A percentile compares a stretch with the other conserved stretches of the same genome.
These are phyloP conservation scores for Cyanoliseus patagonus DNA, from an alignment of 2,113 vertebrate genomes.

Conservation along the genomic window DNA sequence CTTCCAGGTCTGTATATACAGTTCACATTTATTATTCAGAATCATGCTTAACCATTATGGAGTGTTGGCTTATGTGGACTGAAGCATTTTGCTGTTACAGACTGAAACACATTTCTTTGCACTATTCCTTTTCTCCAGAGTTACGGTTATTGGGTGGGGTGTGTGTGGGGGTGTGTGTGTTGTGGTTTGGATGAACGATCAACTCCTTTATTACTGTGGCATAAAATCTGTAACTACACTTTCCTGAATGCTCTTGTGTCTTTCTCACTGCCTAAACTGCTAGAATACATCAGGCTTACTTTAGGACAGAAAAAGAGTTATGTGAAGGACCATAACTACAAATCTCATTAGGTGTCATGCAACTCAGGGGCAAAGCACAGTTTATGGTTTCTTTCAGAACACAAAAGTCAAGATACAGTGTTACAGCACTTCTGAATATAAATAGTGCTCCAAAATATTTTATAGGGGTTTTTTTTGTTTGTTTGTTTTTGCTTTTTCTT, in stretches of 20 bases:
- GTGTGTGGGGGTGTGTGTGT: not conserved
- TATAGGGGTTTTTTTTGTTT: fast-evolving
- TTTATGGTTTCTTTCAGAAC: not conserved
- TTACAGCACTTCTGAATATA: not conserved
- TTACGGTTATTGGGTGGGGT: not conserved
- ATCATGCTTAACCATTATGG: not conserved
- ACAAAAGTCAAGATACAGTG: not conserved
- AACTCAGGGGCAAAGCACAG: not conserved
- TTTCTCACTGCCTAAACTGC: not conserved
- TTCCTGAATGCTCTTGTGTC: not conserved
- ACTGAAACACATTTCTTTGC: not conserved
- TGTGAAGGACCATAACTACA: not conserved
- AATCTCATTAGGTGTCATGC: not conserved
- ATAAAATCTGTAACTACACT: not conserved
- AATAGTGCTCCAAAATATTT: not conserved
- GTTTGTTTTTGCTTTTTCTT: not conserved
- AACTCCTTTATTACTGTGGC: not conserved
- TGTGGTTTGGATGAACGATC: not conserved
- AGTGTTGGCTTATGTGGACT: not conserved
- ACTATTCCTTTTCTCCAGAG: not conserved
- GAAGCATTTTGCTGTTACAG: not conserved
- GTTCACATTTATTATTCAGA: not conserved
- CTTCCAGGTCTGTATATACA: not conserved
- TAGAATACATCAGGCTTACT: not conserved
- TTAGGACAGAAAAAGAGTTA: not conserved